Evolutionary conservation across 2,113 vertebrate genomes (phyloP).

Genomic region (Cyanoderma ruficeps): DNA sequence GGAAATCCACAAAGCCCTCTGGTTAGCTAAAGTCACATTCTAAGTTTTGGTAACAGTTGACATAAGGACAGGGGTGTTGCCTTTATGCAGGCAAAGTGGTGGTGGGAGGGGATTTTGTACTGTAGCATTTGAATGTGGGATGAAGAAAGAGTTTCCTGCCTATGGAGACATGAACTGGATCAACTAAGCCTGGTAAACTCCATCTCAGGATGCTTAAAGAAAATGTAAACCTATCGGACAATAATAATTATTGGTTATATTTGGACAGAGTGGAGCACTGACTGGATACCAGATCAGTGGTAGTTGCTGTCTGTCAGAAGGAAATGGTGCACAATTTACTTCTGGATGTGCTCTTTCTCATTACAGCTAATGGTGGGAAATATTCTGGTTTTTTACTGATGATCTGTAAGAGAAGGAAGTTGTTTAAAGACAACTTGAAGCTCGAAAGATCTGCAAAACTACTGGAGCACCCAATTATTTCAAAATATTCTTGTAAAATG

Average conservation of each 20-base stretch:
- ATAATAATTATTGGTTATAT: not conserved
- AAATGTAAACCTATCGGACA: not conserved
- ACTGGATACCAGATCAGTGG: not conserved
- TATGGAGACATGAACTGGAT: not conserved
- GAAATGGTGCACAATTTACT: not conserved
- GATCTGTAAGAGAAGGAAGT: not conserved
- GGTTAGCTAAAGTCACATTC: not conserved
- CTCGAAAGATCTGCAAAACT: not conserved
- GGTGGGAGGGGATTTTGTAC: not conserved
- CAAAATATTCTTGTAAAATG: not conserved
- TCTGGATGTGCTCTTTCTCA: not conserved
- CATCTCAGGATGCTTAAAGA: not conserved
- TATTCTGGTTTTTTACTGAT: not conserved
- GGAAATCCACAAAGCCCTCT: not conserved
- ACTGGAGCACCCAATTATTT: not conserved
- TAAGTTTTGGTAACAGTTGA: not conserved
- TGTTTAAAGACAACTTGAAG: not conserved
- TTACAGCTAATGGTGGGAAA: not conserved
- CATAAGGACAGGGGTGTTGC: not conserved
- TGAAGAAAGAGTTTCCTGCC: not conserved
- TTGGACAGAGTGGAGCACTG: not conserved
- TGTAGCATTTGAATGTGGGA: fast-evolving
- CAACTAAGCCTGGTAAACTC: not conserved
- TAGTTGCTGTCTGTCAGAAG: not conserved
- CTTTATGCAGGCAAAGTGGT: not conserved